phyloP scores from a whole-genome alignment of 2,797 vertebrate species.

The Pseudochirops cupreus region DNA sequence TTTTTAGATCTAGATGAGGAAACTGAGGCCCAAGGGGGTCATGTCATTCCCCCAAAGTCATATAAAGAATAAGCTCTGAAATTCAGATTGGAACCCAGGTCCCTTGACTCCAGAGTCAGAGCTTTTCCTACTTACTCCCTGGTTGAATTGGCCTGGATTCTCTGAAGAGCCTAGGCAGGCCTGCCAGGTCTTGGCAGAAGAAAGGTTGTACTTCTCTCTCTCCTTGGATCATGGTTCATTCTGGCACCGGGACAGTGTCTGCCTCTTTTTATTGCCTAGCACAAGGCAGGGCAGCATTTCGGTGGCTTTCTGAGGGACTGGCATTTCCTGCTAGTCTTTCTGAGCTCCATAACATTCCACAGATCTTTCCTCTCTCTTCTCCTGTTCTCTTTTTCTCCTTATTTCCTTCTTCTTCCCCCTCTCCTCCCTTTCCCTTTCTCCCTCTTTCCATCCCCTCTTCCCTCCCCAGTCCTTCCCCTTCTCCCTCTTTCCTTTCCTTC shows the following conservation, averaged over 20 bases:
- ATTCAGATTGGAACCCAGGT: neutral
- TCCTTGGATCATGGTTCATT: neutral
- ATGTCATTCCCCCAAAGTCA: neutral
- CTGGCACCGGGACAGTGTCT: neutral
- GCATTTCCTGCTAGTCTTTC: neutral
- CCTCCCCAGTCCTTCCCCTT: too few relatives aligned
- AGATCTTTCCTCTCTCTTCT: neutral
- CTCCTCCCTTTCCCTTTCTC: too few relatives aligned
- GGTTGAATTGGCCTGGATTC: neutral
- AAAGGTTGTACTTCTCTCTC: neutral
- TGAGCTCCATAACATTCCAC: neutral
- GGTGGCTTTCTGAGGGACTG: neutral
- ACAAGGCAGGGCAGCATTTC: neutral
- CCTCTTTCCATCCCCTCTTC: accelerated
- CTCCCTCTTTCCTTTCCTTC: too few relatives aligned
- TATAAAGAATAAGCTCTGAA: neutral
- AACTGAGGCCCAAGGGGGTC: neutral
- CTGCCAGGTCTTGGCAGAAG: neutral
- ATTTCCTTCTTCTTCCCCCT: too few relatives aligned
- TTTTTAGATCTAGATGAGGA: neutral
- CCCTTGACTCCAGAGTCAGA: neutral
- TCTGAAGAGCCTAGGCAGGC: neutral
- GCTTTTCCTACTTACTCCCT: neutral
- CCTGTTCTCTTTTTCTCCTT: too few relatives aligned
- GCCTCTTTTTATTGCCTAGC: neutral